Conservation (phyloP, 2,113 vertebrate species). For the Probosciger aterrimus region DNA sequence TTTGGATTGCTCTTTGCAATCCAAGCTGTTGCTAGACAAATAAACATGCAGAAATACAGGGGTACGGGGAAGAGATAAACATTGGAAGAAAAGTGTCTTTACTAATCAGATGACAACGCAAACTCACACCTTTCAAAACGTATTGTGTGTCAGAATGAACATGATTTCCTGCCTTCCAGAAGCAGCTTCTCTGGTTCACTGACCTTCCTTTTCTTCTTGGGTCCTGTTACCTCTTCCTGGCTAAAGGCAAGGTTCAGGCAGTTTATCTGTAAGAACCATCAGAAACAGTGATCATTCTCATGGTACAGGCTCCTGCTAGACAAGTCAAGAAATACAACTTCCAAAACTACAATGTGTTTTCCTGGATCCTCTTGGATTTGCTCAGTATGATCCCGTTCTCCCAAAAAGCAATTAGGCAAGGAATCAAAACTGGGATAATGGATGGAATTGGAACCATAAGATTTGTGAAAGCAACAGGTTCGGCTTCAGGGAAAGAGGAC, state of each 20-base stretch:
- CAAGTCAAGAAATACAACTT: constrained; percentile 32
- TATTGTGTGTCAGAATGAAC: neutral
- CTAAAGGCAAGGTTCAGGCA: constrained; percentile 45
- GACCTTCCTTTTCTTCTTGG: constrained; percentile 73
- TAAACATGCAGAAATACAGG: neutral
- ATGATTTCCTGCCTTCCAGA: constrained; percentile 13
- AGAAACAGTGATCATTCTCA: constrained; percentile 50
- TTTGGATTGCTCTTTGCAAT: neutral
- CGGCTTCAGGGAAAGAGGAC: neutral
- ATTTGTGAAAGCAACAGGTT: neutral
- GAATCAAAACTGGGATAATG: neutral
- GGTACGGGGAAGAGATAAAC: neutral
- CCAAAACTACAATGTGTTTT: constrained; percentile 3
- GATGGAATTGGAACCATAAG: neutral
- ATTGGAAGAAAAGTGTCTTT: neutral
- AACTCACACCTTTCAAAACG: constrained; percentile 35
- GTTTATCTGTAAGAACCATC: constrained; percentile 71
- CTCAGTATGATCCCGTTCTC: constrained; percentile 1
- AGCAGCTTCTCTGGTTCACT: constrained; percentile 58
- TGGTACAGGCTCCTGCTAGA: neutral
- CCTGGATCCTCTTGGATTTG: constrained; percentile 35
- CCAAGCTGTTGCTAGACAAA: neutral
- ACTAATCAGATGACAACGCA: neutral
- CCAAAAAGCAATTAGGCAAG: constrained; percentile 8
- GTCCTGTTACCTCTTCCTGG: constrained; percentile 59